Evolutionary conservation across 2,888 invertebrate genomes (phyloP).

Genomic region (Nebria brevicollis): DNA sequence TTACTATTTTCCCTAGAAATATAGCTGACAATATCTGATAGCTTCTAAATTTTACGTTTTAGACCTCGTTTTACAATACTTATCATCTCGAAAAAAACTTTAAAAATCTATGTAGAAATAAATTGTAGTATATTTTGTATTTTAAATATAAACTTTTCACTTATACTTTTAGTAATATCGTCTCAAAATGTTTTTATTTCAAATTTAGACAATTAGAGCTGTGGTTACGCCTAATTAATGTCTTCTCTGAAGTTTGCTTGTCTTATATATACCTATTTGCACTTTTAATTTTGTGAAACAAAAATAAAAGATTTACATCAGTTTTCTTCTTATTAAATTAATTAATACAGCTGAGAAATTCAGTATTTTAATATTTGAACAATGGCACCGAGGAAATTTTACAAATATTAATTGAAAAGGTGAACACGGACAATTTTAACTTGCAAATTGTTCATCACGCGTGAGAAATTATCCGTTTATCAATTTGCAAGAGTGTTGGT

Average conservation of each 20-base stretch:
- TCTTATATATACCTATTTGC: neutral
- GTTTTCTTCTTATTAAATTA: neutral
- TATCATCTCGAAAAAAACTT: neutral
- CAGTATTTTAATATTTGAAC: neutral
- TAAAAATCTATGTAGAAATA: too few species aligned
- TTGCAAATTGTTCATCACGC: constrained; percentile 28
- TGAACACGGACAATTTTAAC: constrained; percentile 29
- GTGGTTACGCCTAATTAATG: neutral
- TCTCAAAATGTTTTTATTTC: too few species aligned
- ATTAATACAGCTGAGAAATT: neutral
- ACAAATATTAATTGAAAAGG: constrained; percentile 9
- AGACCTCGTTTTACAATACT: neutral
- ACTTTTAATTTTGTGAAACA: neutral
- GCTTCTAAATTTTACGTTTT: neutral
- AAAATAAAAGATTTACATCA: neutral
- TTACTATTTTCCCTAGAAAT: neutral
- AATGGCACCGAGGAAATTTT: neutral
- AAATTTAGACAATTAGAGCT: neutral
- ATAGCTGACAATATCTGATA: neutral
- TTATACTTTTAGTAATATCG: too few species aligned
- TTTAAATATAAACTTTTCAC: too few species aligned
- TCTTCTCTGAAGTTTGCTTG: neutral
- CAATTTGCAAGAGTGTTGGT: constrained; percentile 25
- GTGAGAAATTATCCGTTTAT: constrained; percentile 35
- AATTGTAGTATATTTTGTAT: too few species aligned